Conservation (phyloP, 2,888 invertebrate species). For the Acanthosepion lycidas region DNA sequence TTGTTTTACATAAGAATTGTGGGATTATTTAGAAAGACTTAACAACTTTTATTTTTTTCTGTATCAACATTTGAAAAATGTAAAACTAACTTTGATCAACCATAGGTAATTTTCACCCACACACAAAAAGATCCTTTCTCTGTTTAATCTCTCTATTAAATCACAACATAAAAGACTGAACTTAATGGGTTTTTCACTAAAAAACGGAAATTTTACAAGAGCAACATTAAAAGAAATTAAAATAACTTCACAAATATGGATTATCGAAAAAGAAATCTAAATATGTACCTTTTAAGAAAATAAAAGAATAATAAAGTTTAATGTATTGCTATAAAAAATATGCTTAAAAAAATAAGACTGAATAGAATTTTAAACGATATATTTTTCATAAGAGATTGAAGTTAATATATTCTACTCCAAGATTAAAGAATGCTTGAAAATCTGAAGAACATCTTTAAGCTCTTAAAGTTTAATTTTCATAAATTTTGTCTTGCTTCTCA, state of each 20-base stretch:
- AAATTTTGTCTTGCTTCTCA: neutral
- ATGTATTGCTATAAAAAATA: neutral
- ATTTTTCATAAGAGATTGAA: neutral
- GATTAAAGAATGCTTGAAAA: neutral
- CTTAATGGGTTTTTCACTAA: neutral
- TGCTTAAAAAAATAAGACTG: neutral
- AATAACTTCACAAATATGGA: neutral
- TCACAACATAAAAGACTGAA: neutral
- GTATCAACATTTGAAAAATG: too few species aligned
- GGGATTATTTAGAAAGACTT: too few species aligned
- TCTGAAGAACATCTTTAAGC: neutral
- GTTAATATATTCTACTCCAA: neutral
- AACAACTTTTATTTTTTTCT: too few species aligned
- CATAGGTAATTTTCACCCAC: too few species aligned
- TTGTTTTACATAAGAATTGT: too few species aligned
- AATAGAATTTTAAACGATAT: neutral
- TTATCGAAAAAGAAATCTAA: slow-evolving; percentile 3
- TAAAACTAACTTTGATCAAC: too few species aligned
- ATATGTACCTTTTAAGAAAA: neutral
- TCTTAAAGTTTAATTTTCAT: slow-evolving; percentile 17
- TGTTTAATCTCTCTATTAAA: neutral
- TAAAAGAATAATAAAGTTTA: neutral
- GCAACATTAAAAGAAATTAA: neutral
- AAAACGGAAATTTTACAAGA: neutral
- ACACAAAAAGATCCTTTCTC: neutral